Base-by-base conservation (phyloP, 2,888 invertebrate species). In the Acronicta psi region DNA sequence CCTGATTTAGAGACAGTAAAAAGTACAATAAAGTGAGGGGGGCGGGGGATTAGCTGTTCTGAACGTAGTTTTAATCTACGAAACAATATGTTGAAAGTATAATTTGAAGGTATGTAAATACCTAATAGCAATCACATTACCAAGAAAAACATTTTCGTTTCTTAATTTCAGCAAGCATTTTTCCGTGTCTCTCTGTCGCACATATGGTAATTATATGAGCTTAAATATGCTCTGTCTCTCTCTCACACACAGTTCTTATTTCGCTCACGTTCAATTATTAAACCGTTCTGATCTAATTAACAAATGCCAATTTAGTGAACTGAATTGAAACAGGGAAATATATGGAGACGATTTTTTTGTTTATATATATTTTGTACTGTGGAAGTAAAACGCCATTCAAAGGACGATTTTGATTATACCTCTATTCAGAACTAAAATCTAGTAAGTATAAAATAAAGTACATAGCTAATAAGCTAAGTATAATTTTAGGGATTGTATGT, bases 211-310 rank as follows among this genome's bases (percentile, higher is more conserved):
- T 55, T 45, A 57, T 53, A 47, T 13, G 41, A 42, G 13, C 58
- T 18, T 59, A 67, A 69, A 54, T 64, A 68, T 57, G 13, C 37
- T 54, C 25, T 53, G 44, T 73, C 77, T 61, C 73, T 11, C 41
- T 78, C 73, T 2, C 62, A 18, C 73, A 25, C 31, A 31, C 10
- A 34, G 59, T 59, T 49, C 47, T 53, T 47, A 51, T 54, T 57
- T 66, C 60, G 64, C 69, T 64, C 74, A 55, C 55, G 77, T 79
- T 79, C 80, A 82, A 84, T 86, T 85, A 85, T 82, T 80, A 84
- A 81, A 80, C 76, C 81, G 82, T 83, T 83, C 82, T 83, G 83
- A 84, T 86, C 86, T 87, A 86, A 86, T 87, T 86, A 86, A 81
- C 85, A 82, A 84, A 86, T 81, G 80, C 78, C 85, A 85, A 84